These are phyloP conservation scores for Cryptotis parvus DNA, from an alignment of 2,113 vertebrate species.

Conservation along the genomic window DNA sequence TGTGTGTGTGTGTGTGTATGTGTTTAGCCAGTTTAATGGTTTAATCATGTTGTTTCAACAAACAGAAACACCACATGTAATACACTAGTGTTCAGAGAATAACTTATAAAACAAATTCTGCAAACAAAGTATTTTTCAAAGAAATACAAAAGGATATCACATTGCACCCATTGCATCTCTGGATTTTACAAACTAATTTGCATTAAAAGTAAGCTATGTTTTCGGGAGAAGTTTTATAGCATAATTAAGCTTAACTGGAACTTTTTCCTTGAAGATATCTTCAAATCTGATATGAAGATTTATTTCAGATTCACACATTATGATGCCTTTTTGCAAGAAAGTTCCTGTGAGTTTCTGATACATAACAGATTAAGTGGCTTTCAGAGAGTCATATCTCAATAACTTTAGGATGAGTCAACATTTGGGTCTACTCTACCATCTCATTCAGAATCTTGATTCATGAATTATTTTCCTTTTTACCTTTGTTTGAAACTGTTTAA, in stretches of 20 bases:
- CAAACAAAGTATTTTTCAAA: background rate
- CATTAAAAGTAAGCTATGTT: background rate
- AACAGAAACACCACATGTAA: background rate
- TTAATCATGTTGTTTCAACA: background rate
- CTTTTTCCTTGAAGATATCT: background rate
- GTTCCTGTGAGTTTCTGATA: background rate
- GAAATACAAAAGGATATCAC: background rate
- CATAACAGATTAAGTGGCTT: background rate
- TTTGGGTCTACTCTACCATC: background rate
- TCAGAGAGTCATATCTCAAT: background rate
- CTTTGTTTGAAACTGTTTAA: background rate
- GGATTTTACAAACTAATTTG: background rate
- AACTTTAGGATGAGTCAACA: background rate
- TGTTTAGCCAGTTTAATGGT: no score
- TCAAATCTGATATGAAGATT: background rate
- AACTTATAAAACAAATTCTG: background rate
- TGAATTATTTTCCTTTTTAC: background rate
- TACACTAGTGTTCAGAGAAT: background rate
- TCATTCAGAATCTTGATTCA: background rate
- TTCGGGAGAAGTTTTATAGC: background rate
- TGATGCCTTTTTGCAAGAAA: background rate
- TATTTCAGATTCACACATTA: background rate
- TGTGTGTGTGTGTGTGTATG: no score
- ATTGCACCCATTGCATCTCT: conserved; percentile 6
- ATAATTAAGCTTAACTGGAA: background rate